A percentile compares a stretch with the other conserved stretches of the same genome.
Conservation (phyloP, 1,140 invertebrate species). For the Bombus superbus region DNA sequence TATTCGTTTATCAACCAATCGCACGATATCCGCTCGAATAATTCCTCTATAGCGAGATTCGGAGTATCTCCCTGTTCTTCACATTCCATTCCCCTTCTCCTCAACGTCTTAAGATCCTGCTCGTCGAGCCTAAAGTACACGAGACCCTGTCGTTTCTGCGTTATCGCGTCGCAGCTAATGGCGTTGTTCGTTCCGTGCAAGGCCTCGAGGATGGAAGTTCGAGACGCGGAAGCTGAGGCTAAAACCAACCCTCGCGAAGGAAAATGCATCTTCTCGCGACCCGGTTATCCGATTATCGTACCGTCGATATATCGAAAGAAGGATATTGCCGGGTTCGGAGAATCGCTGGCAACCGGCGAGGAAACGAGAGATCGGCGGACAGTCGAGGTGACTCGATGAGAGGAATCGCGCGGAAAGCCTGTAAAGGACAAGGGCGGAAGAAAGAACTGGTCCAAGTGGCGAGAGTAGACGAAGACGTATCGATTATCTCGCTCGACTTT, state of each 20-base stretch:
- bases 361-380: not conserved
- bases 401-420: conserved; percentile 10
- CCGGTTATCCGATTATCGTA: not conserved
- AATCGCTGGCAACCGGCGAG: not conserved
- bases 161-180: no score
- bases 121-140: no score
- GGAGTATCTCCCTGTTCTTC: no score
- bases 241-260: no score
- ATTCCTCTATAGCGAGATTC: rapidly evolving
- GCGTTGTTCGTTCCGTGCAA: not conserved
- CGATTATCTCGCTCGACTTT: conserved; percentile 69
- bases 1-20: no score
- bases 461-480: conserved; percentile 68
- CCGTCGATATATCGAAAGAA: no score
- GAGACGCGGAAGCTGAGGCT: not conserved
- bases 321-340: no score
- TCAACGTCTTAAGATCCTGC: no score
- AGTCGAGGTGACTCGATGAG: conserved; percentile 19
- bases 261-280: not conserved
- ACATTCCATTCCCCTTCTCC: no score
- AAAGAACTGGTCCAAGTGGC: conserved; percentile 56
- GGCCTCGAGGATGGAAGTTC: not conserved
- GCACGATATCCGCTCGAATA: no score
- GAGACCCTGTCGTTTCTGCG: no score
- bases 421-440: conserved; percentile 41